These are phyloP conservation scores for Eledona agricola DNA, from an alignment of 2,888 invertebrate genomes.

Conservation along the genomic window DNA sequence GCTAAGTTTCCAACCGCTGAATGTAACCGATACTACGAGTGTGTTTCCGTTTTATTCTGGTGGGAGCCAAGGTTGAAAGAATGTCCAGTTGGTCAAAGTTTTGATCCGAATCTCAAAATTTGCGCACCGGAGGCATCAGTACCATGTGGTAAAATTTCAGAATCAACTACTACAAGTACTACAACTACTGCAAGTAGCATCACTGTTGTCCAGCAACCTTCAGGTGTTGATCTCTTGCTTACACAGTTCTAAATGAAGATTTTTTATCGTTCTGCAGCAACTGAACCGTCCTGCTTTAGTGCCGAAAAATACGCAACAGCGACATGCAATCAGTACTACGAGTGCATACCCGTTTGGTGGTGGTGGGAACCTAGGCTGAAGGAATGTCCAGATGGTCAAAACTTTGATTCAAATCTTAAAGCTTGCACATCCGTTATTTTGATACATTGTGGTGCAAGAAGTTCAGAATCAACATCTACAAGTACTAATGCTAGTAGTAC, in stretches of 20 bases:
- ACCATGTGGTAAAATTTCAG: no score
- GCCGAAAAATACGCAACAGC: conserved; percentile 3
- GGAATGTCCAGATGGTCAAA: conserved; percentile 8
- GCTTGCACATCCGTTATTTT: no score
- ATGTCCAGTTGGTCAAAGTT: conserved; percentile 20
- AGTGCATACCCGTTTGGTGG: conserved; percentile 5
- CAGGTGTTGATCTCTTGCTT: no score
- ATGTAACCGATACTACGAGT: conserved; percentile 29
- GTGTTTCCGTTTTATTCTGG: conserved; percentile 26
- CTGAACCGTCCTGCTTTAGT: conserved; percentile 1
- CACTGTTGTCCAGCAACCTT: no score
- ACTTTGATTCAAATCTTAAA: conserved; percentile 1
- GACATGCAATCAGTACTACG: conserved; percentile 7
- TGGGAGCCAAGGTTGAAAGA: conserved; percentile 10
- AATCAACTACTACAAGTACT: no score
- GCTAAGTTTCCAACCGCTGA: no score
- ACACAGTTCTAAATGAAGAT: no score
- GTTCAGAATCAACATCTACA: not conserved
- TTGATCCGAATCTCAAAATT: conserved; percentile 1
- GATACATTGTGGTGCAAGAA: conserved; percentile 1
- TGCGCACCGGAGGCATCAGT: conserved; percentile 4
- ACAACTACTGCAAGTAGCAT: no score
- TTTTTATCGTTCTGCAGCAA: conserved; percentile 1
- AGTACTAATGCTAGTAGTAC: not conserved
- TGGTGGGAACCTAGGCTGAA: conserved; percentile 6